Base-by-base conservation (phyloP, 2,113 vertebrate species). In the Jaculus jaculus region DNA sequence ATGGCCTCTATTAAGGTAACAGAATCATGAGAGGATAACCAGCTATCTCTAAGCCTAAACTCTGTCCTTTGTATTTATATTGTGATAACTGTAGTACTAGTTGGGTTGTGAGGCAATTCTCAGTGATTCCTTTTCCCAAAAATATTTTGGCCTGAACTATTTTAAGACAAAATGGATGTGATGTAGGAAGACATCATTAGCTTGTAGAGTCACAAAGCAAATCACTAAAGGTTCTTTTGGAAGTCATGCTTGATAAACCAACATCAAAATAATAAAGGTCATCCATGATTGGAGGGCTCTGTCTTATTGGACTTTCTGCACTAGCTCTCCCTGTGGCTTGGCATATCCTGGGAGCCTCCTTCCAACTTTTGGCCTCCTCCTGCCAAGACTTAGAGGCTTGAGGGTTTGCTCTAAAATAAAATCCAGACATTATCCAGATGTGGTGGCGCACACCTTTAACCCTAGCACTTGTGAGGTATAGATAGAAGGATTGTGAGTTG, bases 41-140 rank as follows among this genome's bases (percentile, higher is more conserved):
- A 77, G 34, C 28, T 51, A 37, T 58, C 73, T 93, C 51, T 34
- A n/a, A 92, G 65, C 54, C 47, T 69, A 94, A 89, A 84, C 37
- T 72, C 37, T 18, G 61, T 54, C 66, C 69, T 87, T 91, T 34
- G 21, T 73, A 34, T 91, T 94, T 93, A 60, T 66, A 81, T 54
- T 85, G 63, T 89, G 86, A 69, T 91, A 82, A 89, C 77, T 60
- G 26, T 15, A 71, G 16, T 60, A 5, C 20, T 65, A 16, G 15
- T 92, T 89, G 17, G 8, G 60, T 77, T 89, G n/a, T 30, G 90
- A 79, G 39, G 18, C 61, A 87, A 93, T 83, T 91, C 61, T 95
- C 75, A 73, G 17, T 81, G 1, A 1, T 95, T 87, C 73, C 2
- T 90, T 92, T 96, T 92, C 37, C 18, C 26, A 24, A 51, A 92